phyloP scores from a whole-genome alignment of 2,113 vertebrate species.

The Bufo bufo region DNA sequence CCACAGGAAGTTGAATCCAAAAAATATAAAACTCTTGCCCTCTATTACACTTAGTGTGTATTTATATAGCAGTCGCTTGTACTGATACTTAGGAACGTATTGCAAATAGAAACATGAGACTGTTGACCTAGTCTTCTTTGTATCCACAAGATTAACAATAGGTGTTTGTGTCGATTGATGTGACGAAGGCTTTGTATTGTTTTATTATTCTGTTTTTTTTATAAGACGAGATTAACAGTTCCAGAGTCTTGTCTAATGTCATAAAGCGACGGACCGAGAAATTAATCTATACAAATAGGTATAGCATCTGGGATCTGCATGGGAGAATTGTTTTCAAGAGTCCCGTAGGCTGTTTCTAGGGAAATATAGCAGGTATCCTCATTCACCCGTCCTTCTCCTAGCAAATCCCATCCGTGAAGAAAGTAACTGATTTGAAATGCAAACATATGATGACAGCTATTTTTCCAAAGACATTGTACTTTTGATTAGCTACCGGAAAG shows the following conservation, averaged over 20 bases:
- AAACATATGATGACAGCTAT: constrained; percentile 51
- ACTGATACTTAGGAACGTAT: not conserved
- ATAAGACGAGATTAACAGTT: constrained; percentile 20
- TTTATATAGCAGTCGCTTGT: not conserved
- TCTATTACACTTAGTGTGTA: not conserved
- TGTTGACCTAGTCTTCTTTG: constrained; percentile 1
- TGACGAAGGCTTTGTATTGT: not conserved
- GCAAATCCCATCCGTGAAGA: constrained; percentile 34
- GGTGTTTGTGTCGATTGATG: not conserved
- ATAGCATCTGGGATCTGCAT: constrained; percentile 39
- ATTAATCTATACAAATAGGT: constrained; percentile 33
- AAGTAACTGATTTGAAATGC: constrained; percentile 43
- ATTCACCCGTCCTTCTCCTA: constrained; percentile 27
- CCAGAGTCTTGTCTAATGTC: not conserved
- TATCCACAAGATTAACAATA: constrained; percentile 20
- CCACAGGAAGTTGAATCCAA: not conserved
- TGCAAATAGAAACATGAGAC: constrained; percentile 21
- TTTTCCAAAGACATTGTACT: constrained; percentile 55
- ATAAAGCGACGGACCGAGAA: not conserved
- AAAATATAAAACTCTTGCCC: not conserved
- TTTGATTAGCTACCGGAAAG: constrained; percentile 52
- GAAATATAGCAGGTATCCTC: constrained; percentile 46
- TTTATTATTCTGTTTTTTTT: not conserved
- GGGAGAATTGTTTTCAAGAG: constrained; percentile 42
- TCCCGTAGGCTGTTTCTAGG: constrained; percentile 37